phyloP scores from a whole-genome alignment of 2,888 invertebrate genomes.

The Phytoseiulus persimilis region DNA sequence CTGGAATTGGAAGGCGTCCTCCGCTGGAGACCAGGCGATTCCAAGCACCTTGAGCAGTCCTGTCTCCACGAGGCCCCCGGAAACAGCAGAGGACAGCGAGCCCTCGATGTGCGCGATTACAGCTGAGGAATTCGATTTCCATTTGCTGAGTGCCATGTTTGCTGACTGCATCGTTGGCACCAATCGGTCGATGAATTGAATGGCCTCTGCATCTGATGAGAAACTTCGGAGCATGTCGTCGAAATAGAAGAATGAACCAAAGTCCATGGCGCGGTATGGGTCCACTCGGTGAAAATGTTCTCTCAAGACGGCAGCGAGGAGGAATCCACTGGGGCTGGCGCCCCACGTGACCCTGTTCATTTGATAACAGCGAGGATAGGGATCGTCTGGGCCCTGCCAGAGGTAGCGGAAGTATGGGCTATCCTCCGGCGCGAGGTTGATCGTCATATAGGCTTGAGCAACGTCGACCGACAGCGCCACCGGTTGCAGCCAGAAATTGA shows the following conservation, averaged over 20 bases:
- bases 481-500: constrained; percentile 40
- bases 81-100: not conserved
- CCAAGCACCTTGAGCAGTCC: constrained; percentile 14
- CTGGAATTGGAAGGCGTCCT: constrained; percentile 7
- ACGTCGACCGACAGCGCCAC: constrained; percentile 39
- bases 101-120: not conserved
- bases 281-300: not conserved
- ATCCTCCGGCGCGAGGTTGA: constrained; percentile 13
- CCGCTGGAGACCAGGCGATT: constrained; percentile 7
- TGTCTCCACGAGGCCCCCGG: not conserved
- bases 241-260: not conserved
- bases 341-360: not conserved
- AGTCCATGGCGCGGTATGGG: not conserved
- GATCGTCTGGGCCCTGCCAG: not conserved
- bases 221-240: constrained; percentile 20
- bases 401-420: constrained; percentile 22
- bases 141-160: constrained; percentile 11
- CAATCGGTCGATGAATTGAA: not conserved
- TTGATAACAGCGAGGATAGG: not conserved
- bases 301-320: not conserved
- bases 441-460: constrained; percentile 38
- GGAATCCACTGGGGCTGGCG: not conserved
- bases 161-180: not conserved
- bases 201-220: not conserved
- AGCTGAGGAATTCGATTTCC: not conserved